Conservation (phyloP, 2,113 vertebrate genomes). For the Myiozetetes cayanensis region DNA sequence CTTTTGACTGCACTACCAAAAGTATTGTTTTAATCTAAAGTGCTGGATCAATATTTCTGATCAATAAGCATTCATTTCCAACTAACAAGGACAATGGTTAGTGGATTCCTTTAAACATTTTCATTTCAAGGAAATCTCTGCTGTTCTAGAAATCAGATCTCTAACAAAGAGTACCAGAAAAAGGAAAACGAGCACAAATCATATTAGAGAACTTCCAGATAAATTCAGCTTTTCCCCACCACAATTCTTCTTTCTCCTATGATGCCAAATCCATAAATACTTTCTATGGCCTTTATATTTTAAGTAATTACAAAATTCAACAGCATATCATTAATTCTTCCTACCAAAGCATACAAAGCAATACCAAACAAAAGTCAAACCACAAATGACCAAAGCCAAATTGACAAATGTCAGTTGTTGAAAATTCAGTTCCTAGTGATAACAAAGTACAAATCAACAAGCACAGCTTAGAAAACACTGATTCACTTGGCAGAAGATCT, state of each 20-base stretch:
- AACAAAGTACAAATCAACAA: background rate
- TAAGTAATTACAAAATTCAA: background rate
- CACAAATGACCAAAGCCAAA: background rate
- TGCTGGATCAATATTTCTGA: conserved; percentile 77
- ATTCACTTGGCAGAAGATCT: background rate
- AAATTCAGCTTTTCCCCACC: background rate
- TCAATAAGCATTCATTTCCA: conserved; percentile 82
- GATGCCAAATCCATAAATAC: background rate
- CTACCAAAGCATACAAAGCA: background rate
- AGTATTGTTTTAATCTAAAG: conserved; percentile 80
- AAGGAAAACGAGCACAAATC: conserved; percentile 20
- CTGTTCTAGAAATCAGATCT: conserved; percentile 63
- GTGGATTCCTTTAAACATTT: conserved; percentile 70
- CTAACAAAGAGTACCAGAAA: conserved; percentile 37
- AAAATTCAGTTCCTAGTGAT: background rate
- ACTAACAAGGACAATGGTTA: conserved; percentile 74
- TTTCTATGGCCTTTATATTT: background rate
- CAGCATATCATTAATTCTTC: background rate
- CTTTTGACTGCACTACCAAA: conserved; percentile 76
- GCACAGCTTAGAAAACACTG: background rate
- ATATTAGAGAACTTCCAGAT: conserved; percentile 1
- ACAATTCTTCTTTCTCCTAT: background rate
- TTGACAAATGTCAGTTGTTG: background rate
- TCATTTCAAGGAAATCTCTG: conserved; percentile 63
- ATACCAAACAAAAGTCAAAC: background rate